Conservation (phyloP, 2,113 vertebrate genomes). For the Alosa alosa region DNA sequence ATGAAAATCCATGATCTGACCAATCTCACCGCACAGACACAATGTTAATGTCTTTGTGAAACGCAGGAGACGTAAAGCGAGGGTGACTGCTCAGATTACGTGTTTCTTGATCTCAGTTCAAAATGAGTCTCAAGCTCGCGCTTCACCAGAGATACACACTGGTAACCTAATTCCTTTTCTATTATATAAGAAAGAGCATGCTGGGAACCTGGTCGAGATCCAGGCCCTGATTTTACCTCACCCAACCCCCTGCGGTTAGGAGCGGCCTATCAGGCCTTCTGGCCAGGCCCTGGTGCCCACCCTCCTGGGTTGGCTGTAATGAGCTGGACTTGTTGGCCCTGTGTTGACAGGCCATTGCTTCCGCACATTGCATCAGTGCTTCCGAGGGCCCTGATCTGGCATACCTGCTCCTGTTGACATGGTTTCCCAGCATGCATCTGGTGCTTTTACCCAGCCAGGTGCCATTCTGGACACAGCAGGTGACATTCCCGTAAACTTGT, state of each 20-base stretch:
- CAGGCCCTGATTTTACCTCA: neutral
- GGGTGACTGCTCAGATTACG: neutral
- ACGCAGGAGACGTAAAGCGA: neutral
- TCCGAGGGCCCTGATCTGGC: neutral
- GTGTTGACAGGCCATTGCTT: neutral
- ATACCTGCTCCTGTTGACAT: constrained; percentile 7
- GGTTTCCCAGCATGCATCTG: neutral
- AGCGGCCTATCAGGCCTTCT: neutral
- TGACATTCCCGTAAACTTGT: neutral
- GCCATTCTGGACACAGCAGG: neutral
- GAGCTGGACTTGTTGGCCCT: neutral
- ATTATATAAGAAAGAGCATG: neutral
- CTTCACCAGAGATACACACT: neutral
- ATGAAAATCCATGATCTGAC: neutral
- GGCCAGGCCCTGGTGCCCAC: neutral
- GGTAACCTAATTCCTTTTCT: neutral
- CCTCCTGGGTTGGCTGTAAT: neutral
- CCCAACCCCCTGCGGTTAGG: neutral
- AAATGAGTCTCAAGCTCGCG: neutral
- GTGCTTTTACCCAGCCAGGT: neutral
- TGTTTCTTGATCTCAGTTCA: neutral
- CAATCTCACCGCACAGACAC: neutral
- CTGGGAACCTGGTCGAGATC: constrained; percentile 5
- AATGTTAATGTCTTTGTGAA: neutral
- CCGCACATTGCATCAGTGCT: neutral